Conservation (phyloP, 2,113 vertebrate genomes). For the Theristicus caerulescens region DNA sequence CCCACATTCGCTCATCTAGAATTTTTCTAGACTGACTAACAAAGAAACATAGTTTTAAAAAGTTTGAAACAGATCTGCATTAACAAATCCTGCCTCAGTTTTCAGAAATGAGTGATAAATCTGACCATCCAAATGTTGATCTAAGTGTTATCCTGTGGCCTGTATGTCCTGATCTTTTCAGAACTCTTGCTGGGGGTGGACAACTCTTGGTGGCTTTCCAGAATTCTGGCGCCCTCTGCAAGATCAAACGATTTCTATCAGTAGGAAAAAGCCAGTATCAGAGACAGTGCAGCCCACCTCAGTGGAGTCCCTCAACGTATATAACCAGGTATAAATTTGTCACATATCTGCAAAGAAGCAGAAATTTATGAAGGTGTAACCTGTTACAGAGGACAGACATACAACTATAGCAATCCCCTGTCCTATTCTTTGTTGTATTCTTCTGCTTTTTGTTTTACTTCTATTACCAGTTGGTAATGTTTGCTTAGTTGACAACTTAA, state of each 20-base stretch:
- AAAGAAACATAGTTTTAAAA: background rate
- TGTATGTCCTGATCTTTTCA: background rate
- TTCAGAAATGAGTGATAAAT: background rate
- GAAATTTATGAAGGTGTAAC: background rate
- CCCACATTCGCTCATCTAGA: background rate
- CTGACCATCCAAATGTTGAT: background rate
- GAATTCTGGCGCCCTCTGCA: background rate
- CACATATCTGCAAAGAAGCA: background rate
- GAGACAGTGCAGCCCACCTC: background rate
- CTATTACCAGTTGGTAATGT: background rate
- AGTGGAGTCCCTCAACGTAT: background rate
- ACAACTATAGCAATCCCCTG: background rate
- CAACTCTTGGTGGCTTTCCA: background rate
- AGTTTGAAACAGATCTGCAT: background rate
- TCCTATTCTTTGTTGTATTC: background rate
- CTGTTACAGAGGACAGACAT: background rate
- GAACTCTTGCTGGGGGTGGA: background rate
- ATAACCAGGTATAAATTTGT: background rate
- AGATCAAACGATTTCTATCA: background rate
- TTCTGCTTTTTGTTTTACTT: background rate
- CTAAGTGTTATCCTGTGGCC: background rate
- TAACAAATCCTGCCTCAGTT: background rate
- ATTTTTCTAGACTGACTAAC: background rate
- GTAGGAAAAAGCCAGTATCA: background rate
- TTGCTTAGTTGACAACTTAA: background rate